Conservation (phyloP, 2,113 vertebrate species). For the Mustela lutreola region DNA sequence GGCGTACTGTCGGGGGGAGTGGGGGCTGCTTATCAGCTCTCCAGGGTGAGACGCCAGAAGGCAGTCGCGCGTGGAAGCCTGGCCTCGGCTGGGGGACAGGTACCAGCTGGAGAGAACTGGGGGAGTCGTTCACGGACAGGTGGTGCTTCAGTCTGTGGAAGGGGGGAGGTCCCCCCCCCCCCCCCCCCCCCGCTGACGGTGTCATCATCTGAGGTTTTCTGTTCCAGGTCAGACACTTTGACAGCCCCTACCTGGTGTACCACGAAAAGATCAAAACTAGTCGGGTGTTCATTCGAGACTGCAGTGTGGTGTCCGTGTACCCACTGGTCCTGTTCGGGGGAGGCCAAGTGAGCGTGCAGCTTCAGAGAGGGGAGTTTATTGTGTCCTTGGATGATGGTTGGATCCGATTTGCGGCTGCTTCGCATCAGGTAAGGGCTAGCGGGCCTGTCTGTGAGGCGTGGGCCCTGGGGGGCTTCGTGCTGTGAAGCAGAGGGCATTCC, state of each 20-base stretch:
- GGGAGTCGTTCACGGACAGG: not conserved
- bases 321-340: slow-evolving; percentile 95
- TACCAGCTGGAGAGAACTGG: not conserved
- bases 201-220: slow-evolving; percentile 23
- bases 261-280: slow-evolving; percentile 99
- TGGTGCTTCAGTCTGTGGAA: not conserved
- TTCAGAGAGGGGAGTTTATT: slow-evolving; percentile 92
- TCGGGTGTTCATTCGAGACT: slow-evolving; percentile 96
- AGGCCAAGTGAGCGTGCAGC: slow-evolving; percentile 93
- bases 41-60: not conserved
- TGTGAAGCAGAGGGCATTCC: not conserved
- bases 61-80: not conserved
- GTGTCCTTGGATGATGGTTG: slow-evolving; percentile 97
- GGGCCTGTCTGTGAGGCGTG: not conserved
- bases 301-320: slow-evolving; percentile 98
- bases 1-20: not conserved
- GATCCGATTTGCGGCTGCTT: slow-evolving; percentile 95
- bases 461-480: not conserved
- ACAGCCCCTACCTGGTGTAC: slow-evolving; percentile 97
- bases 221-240: slow-evolving; percentile 93
- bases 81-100: not conserved
- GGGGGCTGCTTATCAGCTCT: not conserved
- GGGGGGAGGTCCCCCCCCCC: not conserved
- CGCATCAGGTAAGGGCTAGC: slow-evolving; percentile 91
- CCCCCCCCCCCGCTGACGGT: not conserved